Base-by-base conservation (phyloP, 2,888 invertebrate species). In the Ceraclea dissimilis region DNA sequence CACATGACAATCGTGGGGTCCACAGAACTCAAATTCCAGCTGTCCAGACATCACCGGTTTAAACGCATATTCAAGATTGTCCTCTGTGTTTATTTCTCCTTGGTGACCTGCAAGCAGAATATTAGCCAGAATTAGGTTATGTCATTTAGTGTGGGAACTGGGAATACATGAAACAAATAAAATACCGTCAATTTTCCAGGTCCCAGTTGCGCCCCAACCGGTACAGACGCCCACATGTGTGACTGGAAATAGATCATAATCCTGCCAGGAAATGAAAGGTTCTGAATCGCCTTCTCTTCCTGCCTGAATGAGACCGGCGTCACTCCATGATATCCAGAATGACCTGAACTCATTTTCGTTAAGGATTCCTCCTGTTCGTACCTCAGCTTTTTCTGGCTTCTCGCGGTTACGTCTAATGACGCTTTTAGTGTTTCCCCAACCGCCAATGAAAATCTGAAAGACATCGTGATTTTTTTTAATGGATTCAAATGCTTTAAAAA, bases 361-460 rank as follows among this genome's bases (percentile, higher is more conserved):
- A 63, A 93, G 71, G 64, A 90, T 84, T 57, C 79, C 81, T 1
- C 88, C 88, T 0, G 90, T 91, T 26, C 83, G 81, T 2, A 76
- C 78, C 69, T 85, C 83, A 11, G 79, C 82, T 61, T 83, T 84
- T 52, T 90, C 89, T 2, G 90, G 89, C 70, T 90, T 83, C 60
- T 81, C 74, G 68, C 82, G 81, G 73, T 92, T 89, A 67, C 82
- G 85, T 58, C 92, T 84, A 67, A 91, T 89, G 1, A 90, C 86
- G 31, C 89, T 90, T 73, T 90, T 91, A 61, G 81, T 76, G 71
- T 93, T 93, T 20, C 82, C 81, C 93, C 93, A 94, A 26, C 93
- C 93, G 21, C 93, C 93, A 65, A 94, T 79, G 73, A 93, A 89
- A 52, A 93, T 69, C 84, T 84, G 68, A 21, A 66, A 52, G 16